These are phyloP conservation scores for Edolisoma coerulescens DNA, from an alignment of 2,113 vertebrate species.

Conservation along the genomic window DNA sequence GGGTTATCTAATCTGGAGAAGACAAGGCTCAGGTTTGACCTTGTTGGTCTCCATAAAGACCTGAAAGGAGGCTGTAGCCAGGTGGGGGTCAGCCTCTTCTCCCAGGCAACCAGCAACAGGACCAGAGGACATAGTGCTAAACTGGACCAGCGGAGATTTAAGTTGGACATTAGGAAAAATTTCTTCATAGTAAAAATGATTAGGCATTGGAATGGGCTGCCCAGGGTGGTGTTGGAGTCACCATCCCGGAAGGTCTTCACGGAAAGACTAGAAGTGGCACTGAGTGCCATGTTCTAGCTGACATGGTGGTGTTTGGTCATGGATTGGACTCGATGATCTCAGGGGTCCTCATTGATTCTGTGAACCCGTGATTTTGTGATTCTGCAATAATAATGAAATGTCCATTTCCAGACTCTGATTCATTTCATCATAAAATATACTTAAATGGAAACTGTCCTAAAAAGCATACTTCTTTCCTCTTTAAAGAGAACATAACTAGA, in stretches of 20 bases:
- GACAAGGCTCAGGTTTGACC: neutral
- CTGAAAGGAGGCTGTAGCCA: neutral
- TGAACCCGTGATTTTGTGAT: neutral
- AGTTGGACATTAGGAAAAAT: neutral
- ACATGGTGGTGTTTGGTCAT: neutral
- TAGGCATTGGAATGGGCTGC: neutral
- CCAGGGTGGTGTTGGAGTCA: neutral
- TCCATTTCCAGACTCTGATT: neutral
- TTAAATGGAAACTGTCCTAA: neutral
- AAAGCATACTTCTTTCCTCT: neutral
- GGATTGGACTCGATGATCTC: neutral
- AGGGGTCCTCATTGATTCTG: neutral
- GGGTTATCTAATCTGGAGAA: neutral
- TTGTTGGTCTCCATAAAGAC: neutral
- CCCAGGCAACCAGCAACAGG: neutral
- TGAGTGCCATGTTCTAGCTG: neutral
- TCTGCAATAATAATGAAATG: neutral
- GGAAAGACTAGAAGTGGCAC: neutral
- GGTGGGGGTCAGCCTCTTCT: neutral
- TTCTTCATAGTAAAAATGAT: neutral
- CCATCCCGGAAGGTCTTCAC: neutral
- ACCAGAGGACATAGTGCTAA: neutral
- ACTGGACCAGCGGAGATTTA: neutral
- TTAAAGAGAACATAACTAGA: neutral
- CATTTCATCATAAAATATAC: neutral